A percentile compares a stretch with the other conserved stretches of the same genome.
These are phyloP conservation scores for Diarsia rubi DNA, from an alignment of 2,888 invertebrate genomes.

Conservation along the genomic window DNA sequence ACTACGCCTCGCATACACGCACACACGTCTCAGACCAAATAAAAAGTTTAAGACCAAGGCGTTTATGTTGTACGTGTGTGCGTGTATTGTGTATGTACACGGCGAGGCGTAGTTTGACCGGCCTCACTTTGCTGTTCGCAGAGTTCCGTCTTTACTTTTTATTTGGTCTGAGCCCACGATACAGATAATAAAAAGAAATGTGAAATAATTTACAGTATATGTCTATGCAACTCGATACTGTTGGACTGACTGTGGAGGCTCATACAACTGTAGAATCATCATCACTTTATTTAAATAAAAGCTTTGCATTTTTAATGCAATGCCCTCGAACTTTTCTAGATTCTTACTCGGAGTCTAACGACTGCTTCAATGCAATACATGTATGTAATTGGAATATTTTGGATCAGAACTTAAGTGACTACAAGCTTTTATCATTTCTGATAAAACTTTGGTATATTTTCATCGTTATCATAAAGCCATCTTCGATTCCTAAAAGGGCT, in stretches of 20 bases:
- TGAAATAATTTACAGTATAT: no score
- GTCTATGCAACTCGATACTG: neutral
- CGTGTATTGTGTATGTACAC: no score
- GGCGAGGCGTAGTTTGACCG: no score
- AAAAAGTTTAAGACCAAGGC: no score
- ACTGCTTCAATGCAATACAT: neutral
- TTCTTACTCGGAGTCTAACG: neutral
- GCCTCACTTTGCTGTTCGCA: no score
- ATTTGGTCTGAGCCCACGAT: no score
- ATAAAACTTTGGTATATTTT: slow-evolving; percentile 7
- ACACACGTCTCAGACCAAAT: no score
- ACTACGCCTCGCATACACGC: no score
- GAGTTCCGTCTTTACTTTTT: no score
- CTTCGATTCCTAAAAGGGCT: slow-evolving; percentile 27
- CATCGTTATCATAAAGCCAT: slow-evolving; percentile 16
- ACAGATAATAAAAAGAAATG: no score
- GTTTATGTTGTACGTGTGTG: no score
- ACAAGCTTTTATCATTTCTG: no score
- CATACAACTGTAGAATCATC: neutral
- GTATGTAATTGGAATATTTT: neutral
- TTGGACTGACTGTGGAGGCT: neutral
- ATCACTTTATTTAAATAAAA: neutral
- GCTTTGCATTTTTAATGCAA: neutral
- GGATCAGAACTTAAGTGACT: neutral
- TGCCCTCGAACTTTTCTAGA: neutral